Base-by-base conservation (phyloP, 2,113 vertebrate genomes). In the Phalacrocorax aristotelis region DNA sequence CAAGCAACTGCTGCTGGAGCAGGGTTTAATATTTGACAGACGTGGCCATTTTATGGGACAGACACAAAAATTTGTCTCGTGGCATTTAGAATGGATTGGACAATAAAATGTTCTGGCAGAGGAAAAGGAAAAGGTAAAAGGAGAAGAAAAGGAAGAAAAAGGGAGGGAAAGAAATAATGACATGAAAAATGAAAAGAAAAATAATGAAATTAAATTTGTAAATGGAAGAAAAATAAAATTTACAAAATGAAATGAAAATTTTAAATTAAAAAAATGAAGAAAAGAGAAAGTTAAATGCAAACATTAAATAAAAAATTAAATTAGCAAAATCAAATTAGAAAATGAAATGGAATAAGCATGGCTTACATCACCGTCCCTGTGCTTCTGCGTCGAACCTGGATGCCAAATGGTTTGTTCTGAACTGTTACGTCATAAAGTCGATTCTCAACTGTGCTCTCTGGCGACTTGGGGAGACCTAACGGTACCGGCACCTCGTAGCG, bases 401-500 rank as follows among this genome's bases (percentile, higher is more conserved):
- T 98, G 19, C 99, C 99, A 26, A 99, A 99, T 16, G 98, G 98
- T 10, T 97, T 89, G 8, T 93, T 22, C n/a, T 84, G 97, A 71
- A 98, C 89, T 79, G 98, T 44, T 9, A 99, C 98, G 15, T 97
- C 96, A 71, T 99, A 99, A 38, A 98, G 97, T 75, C 98, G 98
- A 10, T 96, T 98, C 77, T 29, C 85, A 10, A 92, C 93, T 8
- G 97, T 87, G 48, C 97, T 97, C 66, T 95, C 96, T 12, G 98
- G 98, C 8, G 30, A 48, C 17, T 23, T 0, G 34, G 99, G 98
- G 52, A 98, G 65, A 19, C 98, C 94, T 18, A 99, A 87, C 2
- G 97, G 98, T 20, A 99, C 97, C 8, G 99, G 99, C 76, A 99
- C 99, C 95, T 99, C 98, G 58, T 98, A 99, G 49, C 99, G 98